Conservation (phyloP, 2,113 vertebrate genomes). For the Calidris pygmaea region DNA sequence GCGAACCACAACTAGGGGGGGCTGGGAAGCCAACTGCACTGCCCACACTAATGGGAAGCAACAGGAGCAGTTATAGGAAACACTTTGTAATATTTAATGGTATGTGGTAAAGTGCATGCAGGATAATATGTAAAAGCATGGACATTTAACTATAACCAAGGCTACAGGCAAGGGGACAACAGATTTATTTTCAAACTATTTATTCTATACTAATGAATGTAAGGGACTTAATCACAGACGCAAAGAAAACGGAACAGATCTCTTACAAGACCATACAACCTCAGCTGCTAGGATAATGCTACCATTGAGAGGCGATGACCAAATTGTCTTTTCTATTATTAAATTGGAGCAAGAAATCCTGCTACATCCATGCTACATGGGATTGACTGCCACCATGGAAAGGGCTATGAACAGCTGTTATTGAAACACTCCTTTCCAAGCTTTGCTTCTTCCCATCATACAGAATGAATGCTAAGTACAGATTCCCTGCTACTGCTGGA, state of each 20-base stretch:
- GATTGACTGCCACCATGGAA: neutral
- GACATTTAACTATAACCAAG: neutral
- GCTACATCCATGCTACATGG: neutral
- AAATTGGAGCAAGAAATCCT: neutral
- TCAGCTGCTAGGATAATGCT: neutral
- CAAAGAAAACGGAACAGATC: neutral
- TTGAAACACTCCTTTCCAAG: neutral
- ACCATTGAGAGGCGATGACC: neutral
- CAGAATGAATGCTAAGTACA: neutral
- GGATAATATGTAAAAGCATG: neutral
- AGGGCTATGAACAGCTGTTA: neutral
- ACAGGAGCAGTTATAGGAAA: conserved; percentile 41
- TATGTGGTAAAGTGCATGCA: neutral
- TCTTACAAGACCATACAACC: neutral
- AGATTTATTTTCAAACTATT: neutral
- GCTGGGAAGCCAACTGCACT: neutral
- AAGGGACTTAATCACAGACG: neutral
- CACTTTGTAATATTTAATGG: conserved; percentile 23
- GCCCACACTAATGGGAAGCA: conserved; percentile 32
- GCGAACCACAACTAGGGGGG: neutral
- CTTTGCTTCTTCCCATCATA: neutral
- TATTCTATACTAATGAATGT: neutral
- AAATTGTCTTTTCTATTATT: neutral
- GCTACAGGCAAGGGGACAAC: neutral
- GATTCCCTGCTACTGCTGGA: neutral